phyloP scores from a whole-genome alignment of 2,797 vertebrate genomes.

The Tragopan temminckii region DNA sequence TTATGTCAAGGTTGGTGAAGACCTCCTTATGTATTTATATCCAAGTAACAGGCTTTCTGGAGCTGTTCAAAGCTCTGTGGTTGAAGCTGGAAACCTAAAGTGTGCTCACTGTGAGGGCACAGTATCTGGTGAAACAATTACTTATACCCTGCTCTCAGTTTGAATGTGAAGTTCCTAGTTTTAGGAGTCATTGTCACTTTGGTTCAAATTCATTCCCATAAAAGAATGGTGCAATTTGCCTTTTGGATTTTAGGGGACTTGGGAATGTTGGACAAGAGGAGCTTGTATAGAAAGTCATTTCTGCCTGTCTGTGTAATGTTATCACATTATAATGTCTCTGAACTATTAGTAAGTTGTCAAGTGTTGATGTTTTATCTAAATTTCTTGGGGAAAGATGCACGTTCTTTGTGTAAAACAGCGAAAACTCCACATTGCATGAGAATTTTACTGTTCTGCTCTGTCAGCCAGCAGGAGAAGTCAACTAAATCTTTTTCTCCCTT shows the following conservation, averaged over 20 bases:
- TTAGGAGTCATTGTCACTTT: background rate
- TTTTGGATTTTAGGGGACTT: background rate
- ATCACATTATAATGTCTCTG: background rate
- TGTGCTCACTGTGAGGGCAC: background rate
- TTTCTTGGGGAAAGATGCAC: background rate
- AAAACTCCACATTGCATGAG: fast-evolving
- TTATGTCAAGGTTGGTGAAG: background rate
- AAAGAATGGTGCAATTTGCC: background rate
- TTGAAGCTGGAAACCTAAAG: background rate
- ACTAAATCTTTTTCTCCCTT: background rate
- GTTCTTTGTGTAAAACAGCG: background rate
- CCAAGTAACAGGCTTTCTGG: background rate
- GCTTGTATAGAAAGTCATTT: background rate
- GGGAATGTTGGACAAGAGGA: background rate
- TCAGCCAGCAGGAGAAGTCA: background rate
- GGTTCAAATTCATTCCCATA: background rate
- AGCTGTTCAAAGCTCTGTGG: background rate
- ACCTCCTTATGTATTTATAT: background rate
- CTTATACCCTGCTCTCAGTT: background rate
- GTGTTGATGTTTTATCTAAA: background rate
- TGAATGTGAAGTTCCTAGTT: background rate
- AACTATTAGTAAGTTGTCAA: background rate
- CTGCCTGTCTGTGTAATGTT: background rate
- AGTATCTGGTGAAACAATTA: background rate
- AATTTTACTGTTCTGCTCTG: background rate